These are phyloP conservation scores for Rhea pennata DNA, from an alignment of 2,113 vertebrate species.

Conservation along the genomic window DNA sequence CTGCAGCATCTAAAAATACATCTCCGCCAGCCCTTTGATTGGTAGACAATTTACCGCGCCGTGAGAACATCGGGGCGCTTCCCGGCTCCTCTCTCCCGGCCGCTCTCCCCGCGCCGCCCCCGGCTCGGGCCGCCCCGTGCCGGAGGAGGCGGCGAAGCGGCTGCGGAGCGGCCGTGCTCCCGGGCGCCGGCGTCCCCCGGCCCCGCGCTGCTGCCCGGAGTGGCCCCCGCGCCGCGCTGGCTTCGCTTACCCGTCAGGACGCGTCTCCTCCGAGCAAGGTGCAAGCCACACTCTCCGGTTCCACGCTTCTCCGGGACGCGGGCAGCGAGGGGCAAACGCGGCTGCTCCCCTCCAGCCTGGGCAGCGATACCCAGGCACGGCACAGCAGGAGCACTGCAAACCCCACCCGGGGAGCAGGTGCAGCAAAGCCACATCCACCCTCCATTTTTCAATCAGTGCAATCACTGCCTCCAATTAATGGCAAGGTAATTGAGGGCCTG, in stretches of 20 bases:
- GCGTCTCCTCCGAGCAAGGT: too few relatives aligned
- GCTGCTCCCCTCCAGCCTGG: too few relatives aligned
- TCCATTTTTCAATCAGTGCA: rapidly evolving
- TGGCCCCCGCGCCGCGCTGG: too few relatives aligned
- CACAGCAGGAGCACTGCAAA: background rate
- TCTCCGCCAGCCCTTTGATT: conserved; percentile 65
- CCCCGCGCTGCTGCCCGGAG: too few relatives aligned
- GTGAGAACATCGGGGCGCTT: background rate
- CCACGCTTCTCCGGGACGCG: background rate
- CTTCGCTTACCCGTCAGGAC: too few relatives aligned
- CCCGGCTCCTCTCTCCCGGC: rapidly evolving
- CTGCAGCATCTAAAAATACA: conserved; percentile 48
- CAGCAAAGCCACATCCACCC: background rate
- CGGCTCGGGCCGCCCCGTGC: too few relatives aligned
- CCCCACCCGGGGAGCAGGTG: too few relatives aligned
- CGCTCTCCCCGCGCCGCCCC: background rate
- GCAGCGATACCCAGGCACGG: background rate
- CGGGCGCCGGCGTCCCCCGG: rapidly evolving
- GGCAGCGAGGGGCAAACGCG: too few relatives aligned
- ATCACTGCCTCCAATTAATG: rapidly evolving
- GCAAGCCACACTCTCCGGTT: background rate
- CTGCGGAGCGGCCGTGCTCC: too few relatives aligned
- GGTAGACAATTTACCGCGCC: conserved; percentile 49
- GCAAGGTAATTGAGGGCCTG: background rate
- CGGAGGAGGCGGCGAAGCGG: too few relatives aligned